Evolutionary conservation across 2,113 vertebrate species (phyloP).

Genomic region (Ciconia boyciana): DNA sequence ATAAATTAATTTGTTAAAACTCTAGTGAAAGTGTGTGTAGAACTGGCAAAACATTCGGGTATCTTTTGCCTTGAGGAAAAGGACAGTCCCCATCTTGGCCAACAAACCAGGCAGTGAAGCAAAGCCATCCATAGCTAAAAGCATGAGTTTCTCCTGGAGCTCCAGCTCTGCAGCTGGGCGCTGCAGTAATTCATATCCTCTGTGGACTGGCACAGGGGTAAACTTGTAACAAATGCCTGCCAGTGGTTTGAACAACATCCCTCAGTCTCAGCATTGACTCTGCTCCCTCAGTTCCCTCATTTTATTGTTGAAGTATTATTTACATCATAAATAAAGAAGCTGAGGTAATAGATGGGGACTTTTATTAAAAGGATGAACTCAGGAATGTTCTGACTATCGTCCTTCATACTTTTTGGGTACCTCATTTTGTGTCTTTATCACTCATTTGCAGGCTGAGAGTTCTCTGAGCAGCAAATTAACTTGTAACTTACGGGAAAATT

Average conservation of each 20-base stretch:
- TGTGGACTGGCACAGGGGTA: background rate
- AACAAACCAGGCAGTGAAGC: background rate
- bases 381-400: background rate
- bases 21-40: background rate
- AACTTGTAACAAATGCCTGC: background rate
- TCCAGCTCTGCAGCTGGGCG: background rate
- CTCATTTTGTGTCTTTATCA: background rate
- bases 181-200: background rate
- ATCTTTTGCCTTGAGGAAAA: background rate
- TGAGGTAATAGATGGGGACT: background rate
- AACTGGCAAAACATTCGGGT: background rate
- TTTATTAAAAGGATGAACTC: background rate
- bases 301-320: background rate
- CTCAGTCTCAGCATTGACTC: background rate
- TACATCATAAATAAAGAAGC: background rate
- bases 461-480: background rate
- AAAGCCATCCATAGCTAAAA: background rate
- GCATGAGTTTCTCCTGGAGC: background rate
- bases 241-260: background rate
- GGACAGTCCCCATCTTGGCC: background rate
- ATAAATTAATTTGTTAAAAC: background rate
- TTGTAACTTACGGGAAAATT: background rate
- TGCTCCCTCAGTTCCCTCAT: background rate
- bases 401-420: background rate
- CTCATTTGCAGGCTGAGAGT: background rate